These are phyloP conservation scores for Takifugu rubripes DNA, from an alignment of 2,797 vertebrate genomes.

Conservation along the genomic window DNA sequence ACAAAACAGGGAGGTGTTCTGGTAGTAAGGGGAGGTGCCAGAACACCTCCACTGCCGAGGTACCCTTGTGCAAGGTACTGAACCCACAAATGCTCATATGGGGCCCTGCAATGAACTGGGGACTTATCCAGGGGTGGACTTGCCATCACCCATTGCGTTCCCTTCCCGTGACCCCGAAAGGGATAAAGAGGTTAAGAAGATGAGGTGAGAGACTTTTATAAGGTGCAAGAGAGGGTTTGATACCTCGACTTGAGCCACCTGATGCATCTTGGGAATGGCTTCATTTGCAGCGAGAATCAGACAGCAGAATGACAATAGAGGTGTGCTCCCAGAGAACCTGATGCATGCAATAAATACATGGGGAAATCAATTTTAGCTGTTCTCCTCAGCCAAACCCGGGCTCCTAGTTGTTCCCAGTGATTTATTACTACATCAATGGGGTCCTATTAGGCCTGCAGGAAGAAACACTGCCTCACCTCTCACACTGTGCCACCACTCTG, in stretches of 20 bases:
- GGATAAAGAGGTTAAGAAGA: too few species aligned
- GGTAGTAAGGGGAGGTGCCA: too few species aligned
- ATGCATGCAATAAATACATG: slow-evolving; percentile 18
- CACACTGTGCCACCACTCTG: slow-evolving; percentile 11
- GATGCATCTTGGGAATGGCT: slow-evolving; percentile 18
- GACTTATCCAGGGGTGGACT: too few species aligned
- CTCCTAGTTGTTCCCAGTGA: slow-evolving; percentile 34
- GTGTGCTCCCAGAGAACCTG: slow-evolving; percentile 2
- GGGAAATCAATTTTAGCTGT: slow-evolving; percentile 24
- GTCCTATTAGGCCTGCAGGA: slow-evolving; percentile 18
- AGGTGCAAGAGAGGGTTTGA: not conserved
- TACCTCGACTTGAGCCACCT: slow-evolving; percentile 28
- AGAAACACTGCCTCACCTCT: slow-evolving; percentile 23
- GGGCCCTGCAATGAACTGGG: too few species aligned
- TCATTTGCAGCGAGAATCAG: slow-evolving; percentile 29
- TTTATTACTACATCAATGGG: slow-evolving; percentile 47
- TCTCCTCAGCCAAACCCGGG: slow-evolving; percentile 27
- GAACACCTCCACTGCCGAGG: too few species aligned
- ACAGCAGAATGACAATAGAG: slow-evolving; percentile 22
- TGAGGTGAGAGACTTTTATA: too few species aligned
- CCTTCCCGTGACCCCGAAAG: too few species aligned
- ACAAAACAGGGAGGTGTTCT: too few species aligned
- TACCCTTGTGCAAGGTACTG: too few species aligned
- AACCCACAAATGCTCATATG: too few species aligned
- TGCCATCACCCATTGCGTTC: too few species aligned